Evolutionary conservation across 2,113 vertebrate genomes (phyloP).

Genomic region (Ciconia maguari): DNA sequence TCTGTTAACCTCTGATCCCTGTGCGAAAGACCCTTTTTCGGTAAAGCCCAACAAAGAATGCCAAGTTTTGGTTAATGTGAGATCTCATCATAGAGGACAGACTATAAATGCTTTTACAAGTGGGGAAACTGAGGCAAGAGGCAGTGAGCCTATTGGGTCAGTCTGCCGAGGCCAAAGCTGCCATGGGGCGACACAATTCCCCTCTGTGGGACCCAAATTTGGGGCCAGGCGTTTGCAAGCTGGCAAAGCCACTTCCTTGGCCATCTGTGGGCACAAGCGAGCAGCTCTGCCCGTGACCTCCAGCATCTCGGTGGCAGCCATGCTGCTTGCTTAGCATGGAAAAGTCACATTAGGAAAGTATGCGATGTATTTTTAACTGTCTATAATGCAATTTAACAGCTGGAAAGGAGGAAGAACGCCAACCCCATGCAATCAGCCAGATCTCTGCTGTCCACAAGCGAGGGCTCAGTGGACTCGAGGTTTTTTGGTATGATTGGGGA

Average conservation of each 20-base stretch:
- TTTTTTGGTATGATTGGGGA: neutral
- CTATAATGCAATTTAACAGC: slow-evolving; percentile 55
- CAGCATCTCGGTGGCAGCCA: neutral
- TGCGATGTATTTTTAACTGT: slow-evolving; percentile 55
- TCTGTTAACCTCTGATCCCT: neutral
- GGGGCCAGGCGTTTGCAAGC: neutral
- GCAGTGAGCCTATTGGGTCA: neutral
- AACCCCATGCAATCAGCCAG: neutral
- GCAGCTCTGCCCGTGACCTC: neutral
- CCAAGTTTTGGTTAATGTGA: neutral
- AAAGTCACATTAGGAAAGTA: slow-evolving; percentile 57
- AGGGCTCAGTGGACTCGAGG: neutral
- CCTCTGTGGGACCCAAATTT: neutral
- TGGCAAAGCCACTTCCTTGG: fast-evolving
- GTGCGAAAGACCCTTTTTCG: neutral
- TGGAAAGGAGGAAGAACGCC: slow-evolving; percentile 31
- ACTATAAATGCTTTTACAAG: neutral
- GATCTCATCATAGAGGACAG: neutral
- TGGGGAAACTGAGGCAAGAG: slow-evolving; percentile 15
- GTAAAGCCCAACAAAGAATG: neutral
- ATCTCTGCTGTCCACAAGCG: neutral
- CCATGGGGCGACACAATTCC: fast-evolving
- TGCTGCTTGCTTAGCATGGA: neutral
- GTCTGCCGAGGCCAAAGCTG: neutral
- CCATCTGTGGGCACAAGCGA: neutral